phyloP scores from a whole-genome alignment of 2,797 vertebrate genomes.

The Lagodon rhomboides region DNA sequence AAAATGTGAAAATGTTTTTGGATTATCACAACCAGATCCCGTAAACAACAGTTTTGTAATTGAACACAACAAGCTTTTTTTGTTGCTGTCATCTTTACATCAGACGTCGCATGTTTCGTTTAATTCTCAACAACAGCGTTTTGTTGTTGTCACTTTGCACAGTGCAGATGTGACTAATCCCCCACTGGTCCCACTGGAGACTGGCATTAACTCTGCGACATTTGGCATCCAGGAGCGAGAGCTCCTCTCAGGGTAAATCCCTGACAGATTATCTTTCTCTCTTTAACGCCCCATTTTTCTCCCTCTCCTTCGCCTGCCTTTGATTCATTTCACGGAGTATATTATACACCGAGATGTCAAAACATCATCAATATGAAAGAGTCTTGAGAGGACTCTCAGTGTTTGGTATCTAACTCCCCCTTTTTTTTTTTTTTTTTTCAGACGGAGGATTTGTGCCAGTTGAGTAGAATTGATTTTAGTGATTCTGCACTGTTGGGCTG shows the following conservation, averaged over 20 bases:
- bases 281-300: conserved; percentile 33
- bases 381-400: conserved; percentile 48
- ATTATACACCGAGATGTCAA: conserved; percentile 63
- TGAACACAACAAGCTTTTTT: conserved; percentile 21
- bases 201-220: conserved; percentile 55
- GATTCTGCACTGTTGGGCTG: conserved; percentile 24
- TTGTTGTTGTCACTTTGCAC: conserved; percentile 55
- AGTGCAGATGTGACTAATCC: conserved; percentile 66
- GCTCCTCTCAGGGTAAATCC: conserved; percentile 63
- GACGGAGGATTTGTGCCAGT: conserved; percentile 47
- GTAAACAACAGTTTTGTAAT: conserved; percentile 19
- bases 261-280: conserved; percentile 64
- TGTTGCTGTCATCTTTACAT: conserved; percentile 33
- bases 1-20: neutral
- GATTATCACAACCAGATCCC: neutral
- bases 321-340: conserved; percentile 51
- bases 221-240: conserved; percentile 62
- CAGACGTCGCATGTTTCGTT: conserved; percentile 47
- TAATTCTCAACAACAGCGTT: conserved; percentile 45
- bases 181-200: conserved; percentile 41
- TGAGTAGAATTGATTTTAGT: conserved; percentile 55
- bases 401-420: conserved; percentile 38
- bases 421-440: conserved; percentile 29
- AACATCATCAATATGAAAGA: conserved; percentile 70
- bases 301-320: conserved; percentile 38